Conservation (phyloP, 35 echinoderm and acorn worm genomes). For the Ophiothrix spiculata region DNA sequence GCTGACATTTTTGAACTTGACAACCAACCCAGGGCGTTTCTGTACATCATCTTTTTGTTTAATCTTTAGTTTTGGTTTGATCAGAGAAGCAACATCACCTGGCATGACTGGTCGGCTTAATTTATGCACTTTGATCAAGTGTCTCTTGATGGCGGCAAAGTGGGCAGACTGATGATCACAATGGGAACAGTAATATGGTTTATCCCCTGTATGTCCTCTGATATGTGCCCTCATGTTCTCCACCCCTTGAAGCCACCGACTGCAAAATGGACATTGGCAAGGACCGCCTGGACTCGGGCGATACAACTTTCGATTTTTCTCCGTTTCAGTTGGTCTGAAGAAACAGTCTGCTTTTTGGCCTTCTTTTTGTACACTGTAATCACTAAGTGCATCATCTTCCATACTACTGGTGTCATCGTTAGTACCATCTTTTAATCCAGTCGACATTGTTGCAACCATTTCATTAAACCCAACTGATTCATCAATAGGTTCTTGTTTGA, state of each 20-base stretch:
- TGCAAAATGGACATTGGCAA: neutral
- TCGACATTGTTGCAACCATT: neutral
- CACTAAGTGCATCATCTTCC: neutral
- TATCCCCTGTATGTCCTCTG: neutral
- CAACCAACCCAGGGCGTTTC: neutral
- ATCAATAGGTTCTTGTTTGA: neutral
- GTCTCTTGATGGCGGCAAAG: constrained; percentile 5
- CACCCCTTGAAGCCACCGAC: neutral
- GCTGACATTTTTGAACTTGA: neutral
- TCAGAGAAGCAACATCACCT: neutral
- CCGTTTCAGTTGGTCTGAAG: neutral
- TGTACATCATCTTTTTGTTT: neutral
- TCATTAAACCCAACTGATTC: neutral
- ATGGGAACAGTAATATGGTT: neutral
- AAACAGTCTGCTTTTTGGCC: neutral
- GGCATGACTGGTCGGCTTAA: neutral
- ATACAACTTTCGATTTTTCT: neutral
- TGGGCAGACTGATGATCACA: neutral
- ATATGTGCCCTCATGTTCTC: neutral
- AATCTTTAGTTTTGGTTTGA: neutral
- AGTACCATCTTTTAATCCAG: neutral
- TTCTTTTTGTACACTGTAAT: neutral
- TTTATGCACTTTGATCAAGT: neutral
- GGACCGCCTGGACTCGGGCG: neutral
- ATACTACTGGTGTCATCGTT: neutral